Evolutionary conservation across 2,888 invertebrate species (phyloP).

Genomic region (Epistrophe grossulariae): DNA sequence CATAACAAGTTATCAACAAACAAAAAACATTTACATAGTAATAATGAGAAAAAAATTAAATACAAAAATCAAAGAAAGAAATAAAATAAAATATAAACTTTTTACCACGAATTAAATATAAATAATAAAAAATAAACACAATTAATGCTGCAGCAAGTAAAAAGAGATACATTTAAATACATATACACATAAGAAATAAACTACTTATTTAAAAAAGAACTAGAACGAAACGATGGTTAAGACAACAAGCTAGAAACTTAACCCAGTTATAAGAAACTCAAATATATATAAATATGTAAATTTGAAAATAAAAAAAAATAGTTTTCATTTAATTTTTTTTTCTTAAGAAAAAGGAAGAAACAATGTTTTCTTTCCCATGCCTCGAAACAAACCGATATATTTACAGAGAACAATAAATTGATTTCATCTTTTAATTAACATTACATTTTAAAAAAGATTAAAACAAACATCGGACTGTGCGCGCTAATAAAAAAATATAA

Average conservation of each 20-base stretch:
- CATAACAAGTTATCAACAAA: conserved; percentile 55
- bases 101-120: conserved; percentile 72
- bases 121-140: conserved; percentile 17
- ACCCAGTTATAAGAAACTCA: conserved; percentile 51
- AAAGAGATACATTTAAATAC: conserved; percentile 63
- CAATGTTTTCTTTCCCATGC: conserved; percentile 22
- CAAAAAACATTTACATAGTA: conserved; percentile 33
- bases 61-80: conserved; percentile 47
- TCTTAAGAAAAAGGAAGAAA: conserved; percentile 47
- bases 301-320: conserved; percentile 43
- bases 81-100: conserved; percentile 50
- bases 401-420: conserved; percentile 50
- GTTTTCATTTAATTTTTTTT: conserved; percentile 35
- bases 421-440: conserved; percentile 53
- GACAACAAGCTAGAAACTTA: conserved; percentile 44
- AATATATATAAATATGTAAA: conserved; percentile 73
- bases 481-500: conserved; percentile 47
- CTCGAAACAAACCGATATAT: conserved; percentile 38
- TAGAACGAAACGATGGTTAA: conserved; percentile 40
- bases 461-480: conserved; percentile 53
- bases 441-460: conserved; percentile 23
- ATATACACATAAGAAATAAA: conserved; percentile 57
- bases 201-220: conserved; percentile 61
- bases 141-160: conserved; percentile 51
- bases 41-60: conserved; percentile 27